Evolutionary conservation across 2,797 vertebrate genomes (phyloP).

Genomic region (Peromyscus nudipes): DNA sequence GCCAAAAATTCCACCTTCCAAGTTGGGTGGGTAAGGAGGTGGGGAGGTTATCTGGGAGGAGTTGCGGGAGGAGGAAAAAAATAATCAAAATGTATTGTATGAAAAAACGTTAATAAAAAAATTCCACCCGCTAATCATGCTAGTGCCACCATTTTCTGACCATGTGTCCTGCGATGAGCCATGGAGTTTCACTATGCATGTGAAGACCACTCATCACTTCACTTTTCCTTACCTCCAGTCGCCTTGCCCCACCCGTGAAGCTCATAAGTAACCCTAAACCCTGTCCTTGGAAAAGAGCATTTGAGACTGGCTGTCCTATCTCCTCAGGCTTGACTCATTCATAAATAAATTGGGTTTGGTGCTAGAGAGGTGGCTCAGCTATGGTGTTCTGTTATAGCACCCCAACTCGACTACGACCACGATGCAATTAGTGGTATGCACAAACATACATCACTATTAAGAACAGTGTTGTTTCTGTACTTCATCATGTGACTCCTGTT

Average conservation of each 20-base stretch:
- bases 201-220: background rate
- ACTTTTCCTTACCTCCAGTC: no score
- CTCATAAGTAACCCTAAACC: background rate
- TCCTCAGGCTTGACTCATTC: background rate
- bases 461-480: background rate
- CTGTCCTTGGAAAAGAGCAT: background rate
- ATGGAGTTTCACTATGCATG: background rate
- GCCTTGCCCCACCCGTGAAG: background rate
- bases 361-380: background rate
- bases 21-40: background rate
- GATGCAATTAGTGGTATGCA: background rate
- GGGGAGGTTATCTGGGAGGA: background rate
- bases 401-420: background rate
- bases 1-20: background rate
- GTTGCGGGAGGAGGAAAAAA: background rate
- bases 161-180: background rate
- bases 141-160: background rate
- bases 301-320: background rate
- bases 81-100: background rate
- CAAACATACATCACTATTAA: background rate
- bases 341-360: background rate
- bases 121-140: background rate
- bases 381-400: background rate
- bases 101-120: background rate
- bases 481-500: background rate